Evolutionary conservation across 2,113 vertebrate genomes (phyloP).

Genomic region (Eudyptes chrysolophus): DNA sequence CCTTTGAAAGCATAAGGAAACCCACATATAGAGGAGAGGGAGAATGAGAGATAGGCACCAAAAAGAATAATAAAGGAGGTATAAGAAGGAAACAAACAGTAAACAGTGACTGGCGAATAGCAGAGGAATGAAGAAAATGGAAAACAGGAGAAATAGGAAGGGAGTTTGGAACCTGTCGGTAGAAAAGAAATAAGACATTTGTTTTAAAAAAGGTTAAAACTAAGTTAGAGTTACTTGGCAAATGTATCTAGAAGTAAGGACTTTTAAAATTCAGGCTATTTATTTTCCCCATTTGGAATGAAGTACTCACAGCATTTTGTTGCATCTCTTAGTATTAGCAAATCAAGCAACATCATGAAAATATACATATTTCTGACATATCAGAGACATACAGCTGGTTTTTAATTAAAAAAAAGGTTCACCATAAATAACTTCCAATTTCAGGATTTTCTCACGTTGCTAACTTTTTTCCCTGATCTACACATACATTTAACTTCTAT

Average conservation of each 20-base stretch:
- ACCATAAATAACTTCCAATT: not conserved
- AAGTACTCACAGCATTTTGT: not conserved
- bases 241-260: not conserved
- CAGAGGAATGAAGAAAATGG: not conserved
- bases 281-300: not conserved
- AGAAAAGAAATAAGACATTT: not conserved
- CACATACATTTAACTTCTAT: not conserved
- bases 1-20: not conserved
- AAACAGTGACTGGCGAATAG: not conserved
- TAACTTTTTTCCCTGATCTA: not conserved
- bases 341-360: not conserved
- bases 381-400: not conserved
- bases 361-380: not conserved
- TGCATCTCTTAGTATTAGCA: not conserved
- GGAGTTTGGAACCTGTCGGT: not conserved
- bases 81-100: not conserved
- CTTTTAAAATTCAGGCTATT: not conserved
- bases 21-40: not conserved
- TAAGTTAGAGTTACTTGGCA: not conserved
- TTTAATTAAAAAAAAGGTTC: not conserved
- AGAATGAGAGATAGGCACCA: not conserved
- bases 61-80: not conserved
- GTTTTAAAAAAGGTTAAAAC: not conserved
- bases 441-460: not conserved
- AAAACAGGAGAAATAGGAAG: not conserved